These are phyloP conservation scores for Baccha elongata DNA, from an alignment of 2,888 invertebrate species.

Conservation along the genomic window DNA sequence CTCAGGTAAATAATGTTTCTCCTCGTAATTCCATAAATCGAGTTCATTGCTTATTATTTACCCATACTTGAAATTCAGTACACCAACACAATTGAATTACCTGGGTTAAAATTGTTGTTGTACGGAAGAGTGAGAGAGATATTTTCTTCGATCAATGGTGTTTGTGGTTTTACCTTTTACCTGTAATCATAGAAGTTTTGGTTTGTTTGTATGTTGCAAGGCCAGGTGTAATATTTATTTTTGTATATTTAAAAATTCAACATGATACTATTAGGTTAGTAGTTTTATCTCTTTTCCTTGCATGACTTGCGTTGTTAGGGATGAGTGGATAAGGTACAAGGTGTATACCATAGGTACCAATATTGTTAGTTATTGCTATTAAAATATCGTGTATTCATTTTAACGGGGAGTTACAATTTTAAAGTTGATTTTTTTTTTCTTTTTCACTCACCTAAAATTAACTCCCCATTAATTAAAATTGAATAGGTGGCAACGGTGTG, in stretches of 20 bases:
- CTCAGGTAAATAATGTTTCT: slow-evolving; percentile 68
- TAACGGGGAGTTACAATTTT: background rate
- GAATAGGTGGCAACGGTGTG: slow-evolving; percentile 19
- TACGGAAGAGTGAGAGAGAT: slow-evolving; percentile 42
- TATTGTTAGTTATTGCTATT: slow-evolving; percentile 7
- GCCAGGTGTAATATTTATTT: slow-evolving; percentile 64
- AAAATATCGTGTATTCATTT: slow-evolving; percentile 15
- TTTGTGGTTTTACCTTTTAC: slow-evolving; percentile 43
- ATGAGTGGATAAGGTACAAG: slow-evolving; percentile 39
- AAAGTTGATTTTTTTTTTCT: background rate
- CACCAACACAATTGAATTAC: slow-evolving; percentile 53
- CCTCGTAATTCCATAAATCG: slow-evolving; percentile 62
- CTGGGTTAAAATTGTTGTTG: slow-evolving; percentile 43
- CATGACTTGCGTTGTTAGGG: slow-evolving; percentile 54
- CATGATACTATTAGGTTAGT: slow-evolving; percentile 9
- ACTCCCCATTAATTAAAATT: slow-evolving; percentile 17
- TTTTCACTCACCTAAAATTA: slow-evolving; percentile 9
- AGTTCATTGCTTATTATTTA: slow-evolving; percentile 64
- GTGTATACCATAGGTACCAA: slow-evolving; percentile 18
- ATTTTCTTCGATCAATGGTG: slow-evolving; percentile 43
- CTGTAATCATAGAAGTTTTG: slow-evolving; percentile 58
- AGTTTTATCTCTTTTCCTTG: slow-evolving; percentile 55
- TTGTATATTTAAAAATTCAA: slow-evolving; percentile 5
- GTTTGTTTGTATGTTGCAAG: slow-evolving; percentile 55
- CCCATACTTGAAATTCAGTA: slow-evolving; percentile 39